Base-by-base conservation (phyloP, 2,888 invertebrate species). In the Anthophora plumipes region DNA sequence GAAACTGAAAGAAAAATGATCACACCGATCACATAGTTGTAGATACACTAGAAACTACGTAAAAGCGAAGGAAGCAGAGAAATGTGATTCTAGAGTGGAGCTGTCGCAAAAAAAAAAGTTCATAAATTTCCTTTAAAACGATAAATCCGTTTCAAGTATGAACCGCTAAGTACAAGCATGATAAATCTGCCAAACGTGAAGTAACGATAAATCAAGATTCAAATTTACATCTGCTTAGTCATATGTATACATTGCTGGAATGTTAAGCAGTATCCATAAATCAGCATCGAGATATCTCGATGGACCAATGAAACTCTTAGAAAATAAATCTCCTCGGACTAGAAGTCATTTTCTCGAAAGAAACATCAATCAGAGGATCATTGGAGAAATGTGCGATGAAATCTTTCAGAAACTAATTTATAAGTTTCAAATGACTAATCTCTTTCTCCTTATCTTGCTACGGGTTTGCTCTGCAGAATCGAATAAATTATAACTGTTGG, bases 121-220 rank as follows among this genome's bases (percentile, higher is more conserved):
- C 22, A 25, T 48, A 68, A 39, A 68, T 64, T 64, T 57, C 22
- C 8, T 25, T 63, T n/a, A 31, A 20, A 60, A 25, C 57, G 57
- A 78, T 78, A 78, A 78, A 78, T 78, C 69, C 59, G 52, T n/a
- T 39, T 43, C 8, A 22, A 54, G 46, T 39, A 39, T 20, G 64
- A 69, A 59, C 31, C 41, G 50, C 59, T 52, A 60, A 52, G 46
- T 59, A 64, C 17, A 22, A 20, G 17, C 39, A 20, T 55, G 59
- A 70, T 78, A 70, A 78, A 79, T 79, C 78, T 70, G 52, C 31
- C 59, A 31, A 68, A 50, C 50, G n/a, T 20, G n/a, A 12, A 11
- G 59, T 31, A 69, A 52, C 78, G 59, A 77, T 79, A 77, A 77
- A 79, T 79, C 77, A 77, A 31, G 14, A 52, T 41, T 25, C 22